Base-by-base conservation (phyloP, 1,140 invertebrate genomes). In the Drosophila ercepeae region DNA sequence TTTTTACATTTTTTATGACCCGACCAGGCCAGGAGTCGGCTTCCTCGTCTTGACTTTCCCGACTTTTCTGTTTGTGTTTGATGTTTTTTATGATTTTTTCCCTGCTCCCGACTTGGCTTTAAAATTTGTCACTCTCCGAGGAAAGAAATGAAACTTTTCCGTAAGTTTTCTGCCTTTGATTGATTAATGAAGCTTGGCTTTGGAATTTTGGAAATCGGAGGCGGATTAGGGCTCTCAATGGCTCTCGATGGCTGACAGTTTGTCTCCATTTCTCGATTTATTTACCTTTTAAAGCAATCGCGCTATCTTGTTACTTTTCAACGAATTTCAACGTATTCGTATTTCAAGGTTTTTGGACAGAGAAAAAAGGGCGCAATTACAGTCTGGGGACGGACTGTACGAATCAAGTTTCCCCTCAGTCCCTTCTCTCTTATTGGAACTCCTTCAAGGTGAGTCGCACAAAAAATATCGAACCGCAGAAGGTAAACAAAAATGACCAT, bases 1-100 rank as follows among this genome's bases (percentile, higher is more conserved):
- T 60, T 64, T 60, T 46, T 41, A 54, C 36, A n/a, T n/a, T 63
- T 57, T 58, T 64, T 60, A 64, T 48, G 60, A 55, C 29, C 60
- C 27, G 42, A 48, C 60, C n/a, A n/a, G n/a, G 60, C 55, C 54
- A 60, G 60, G 60, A 64, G 60, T 60, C 16, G 7, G 55, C 41
- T 60, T 58, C 59, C 52, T 7, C 21, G 13, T 34, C 13, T 36
- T n/a, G n/a, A n/a, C n/a, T n/a, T n/a, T n/a, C n/a, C n/a, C 14
- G 3, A 7, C 27, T 36, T n/a, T 9, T 36, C 29, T 25, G 23
- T 32, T 60, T 32, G 29, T 32, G 34, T 42, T 32, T 25, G 21
- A 29, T 61, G 25, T 61, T 9, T 23, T 51, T 59, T n/a, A n/a
- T n/a, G n/a, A n/a, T 61, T 61, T 61, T 39, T 8, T 44, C 29